These are phyloP conservation scores for Halcyon chelicuti DNA, from an alignment of 2,797 vertebrate species.

Conservation along the genomic window DNA sequence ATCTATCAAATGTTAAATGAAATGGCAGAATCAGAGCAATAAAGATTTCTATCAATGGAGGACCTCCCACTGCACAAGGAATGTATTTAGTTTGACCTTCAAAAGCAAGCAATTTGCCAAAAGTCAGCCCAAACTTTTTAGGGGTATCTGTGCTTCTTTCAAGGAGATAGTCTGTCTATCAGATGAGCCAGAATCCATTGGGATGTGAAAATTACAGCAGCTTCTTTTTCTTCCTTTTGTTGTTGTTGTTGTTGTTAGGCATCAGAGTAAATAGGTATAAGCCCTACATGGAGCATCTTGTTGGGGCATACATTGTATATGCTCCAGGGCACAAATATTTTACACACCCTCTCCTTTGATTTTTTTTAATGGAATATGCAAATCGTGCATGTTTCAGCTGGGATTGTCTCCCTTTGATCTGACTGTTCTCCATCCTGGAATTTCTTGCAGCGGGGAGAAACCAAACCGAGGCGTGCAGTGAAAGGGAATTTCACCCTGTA, in stretches of 20 bases:
- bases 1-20: slow-evolving; percentile 40
- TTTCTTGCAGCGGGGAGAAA: not conserved
- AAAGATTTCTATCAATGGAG: slow-evolving; percentile 63
- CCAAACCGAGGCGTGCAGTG: not conserved
- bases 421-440: slow-evolving; percentile 43
- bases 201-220: slow-evolving; percentile 11
- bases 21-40: slow-evolving; percentile 34
- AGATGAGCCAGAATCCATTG: slow-evolving; percentile 6
- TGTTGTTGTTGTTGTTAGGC: not conserved
- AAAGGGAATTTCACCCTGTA: slow-evolving; percentile 14
- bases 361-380: slow-evolving; percentile 64
- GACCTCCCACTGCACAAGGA: slow-evolving; percentile 58
- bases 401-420: slow-evolving; percentile 58
- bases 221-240: not conserved
- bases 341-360: slow-evolving; percentile 67
- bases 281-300: slow-evolving; percentile 32
- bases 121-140: not conserved
- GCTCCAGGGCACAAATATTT: slow-evolving; percentile 69
- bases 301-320: slow-evolving; percentile 54
- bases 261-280: slow-evolving; percentile 60
- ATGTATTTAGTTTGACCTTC: slow-evolving; percentile 54
- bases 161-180: not conserved
- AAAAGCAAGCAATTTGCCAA: slow-evolving; percentile 21
- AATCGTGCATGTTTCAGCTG: slow-evolving; percentile 53
- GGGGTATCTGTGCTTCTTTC: not conserved